phyloP scores from a whole-genome alignment of 2,113 vertebrate genomes.

The Clarias gariepinus region DNA sequence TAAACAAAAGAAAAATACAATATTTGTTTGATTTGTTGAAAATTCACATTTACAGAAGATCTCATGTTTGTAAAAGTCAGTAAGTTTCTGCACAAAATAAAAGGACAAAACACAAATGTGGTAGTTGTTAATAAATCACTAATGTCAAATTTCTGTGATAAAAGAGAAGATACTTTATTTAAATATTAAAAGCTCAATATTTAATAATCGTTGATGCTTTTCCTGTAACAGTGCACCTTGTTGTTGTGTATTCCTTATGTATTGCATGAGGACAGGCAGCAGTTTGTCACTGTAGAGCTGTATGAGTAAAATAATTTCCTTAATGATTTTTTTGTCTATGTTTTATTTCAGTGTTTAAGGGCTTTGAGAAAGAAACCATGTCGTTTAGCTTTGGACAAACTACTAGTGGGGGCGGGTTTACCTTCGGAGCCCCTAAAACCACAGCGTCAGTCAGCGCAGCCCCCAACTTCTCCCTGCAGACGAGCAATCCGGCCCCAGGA shows the following conservation, averaged over 20 bases:
- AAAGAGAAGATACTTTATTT: neutral
- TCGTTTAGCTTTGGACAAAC: conserved; percentile 78
- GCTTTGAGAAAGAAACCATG: conserved; percentile 18
- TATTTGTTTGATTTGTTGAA: too few species aligned
- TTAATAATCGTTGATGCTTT: neutral
- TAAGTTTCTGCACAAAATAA: too few species aligned
- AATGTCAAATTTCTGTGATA: too few species aligned
- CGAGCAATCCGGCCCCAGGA: conserved; percentile 67
- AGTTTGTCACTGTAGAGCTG: neutral
- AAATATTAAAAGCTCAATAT: too few species aligned
- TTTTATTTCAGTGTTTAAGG: conserved; percentile 1
- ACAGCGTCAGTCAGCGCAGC: conserved; percentile 49
- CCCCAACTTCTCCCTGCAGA: conserved; percentile 65
- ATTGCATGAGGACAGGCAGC: neutral
- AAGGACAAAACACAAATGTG: too few species aligned
- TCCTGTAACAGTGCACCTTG: neutral
- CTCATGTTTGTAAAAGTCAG: too few species aligned
- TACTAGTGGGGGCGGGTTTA: conserved; percentile 71
- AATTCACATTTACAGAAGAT: too few species aligned
- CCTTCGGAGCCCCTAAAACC: conserved; percentile 72
- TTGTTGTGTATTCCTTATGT: neutral
- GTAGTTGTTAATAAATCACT: too few species aligned
- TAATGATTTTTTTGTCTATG: neutral
- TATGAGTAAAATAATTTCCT: neutral
- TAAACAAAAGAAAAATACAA: too few species aligned